A percentile compares a stretch with the other conserved stretches of the same genome.
Evolutionary conservation across 1,140 invertebrate genomes (phyloP).

Genomic region (Holotrichia oblita): DNA sequence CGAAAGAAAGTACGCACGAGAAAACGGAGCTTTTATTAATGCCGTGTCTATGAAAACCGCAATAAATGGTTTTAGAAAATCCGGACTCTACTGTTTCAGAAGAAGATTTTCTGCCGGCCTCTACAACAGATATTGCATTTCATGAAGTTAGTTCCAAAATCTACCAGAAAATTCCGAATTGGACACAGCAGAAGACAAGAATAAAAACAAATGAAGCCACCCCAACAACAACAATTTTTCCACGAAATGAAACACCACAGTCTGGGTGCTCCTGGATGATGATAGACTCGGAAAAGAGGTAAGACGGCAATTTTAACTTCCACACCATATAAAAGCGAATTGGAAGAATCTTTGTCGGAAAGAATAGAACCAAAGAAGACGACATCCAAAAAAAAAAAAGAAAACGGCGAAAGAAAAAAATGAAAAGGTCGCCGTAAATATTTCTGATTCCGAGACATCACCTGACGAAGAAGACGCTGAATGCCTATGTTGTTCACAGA

Average conservation of each 20-base stretch:
- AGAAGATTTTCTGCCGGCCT: too few relatives aligned
- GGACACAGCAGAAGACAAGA: neutral
- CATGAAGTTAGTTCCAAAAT: neutral
- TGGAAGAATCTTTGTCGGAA: conserved; percentile 45
- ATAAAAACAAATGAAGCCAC: neutral
- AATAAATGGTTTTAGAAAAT: too few relatives aligned
- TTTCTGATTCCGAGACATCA: too few relatives aligned
- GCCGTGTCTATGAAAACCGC: neutral
- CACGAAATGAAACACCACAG: neutral
- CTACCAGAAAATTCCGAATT: neutral
- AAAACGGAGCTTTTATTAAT: neutral
- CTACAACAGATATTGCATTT: neutral
- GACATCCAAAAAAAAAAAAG: neutral
- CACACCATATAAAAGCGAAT: conserved; percentile 52
- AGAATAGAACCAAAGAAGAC: neutral
- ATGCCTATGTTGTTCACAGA: too few relatives aligned
- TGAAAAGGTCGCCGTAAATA: neutral
- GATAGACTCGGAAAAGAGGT: conserved; percentile 43
- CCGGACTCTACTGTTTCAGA: too few relatives aligned
- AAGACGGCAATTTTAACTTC: conserved; percentile 56
- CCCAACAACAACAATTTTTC: neutral
- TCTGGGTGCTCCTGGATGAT: neutral
- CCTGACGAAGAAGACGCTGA: too few relatives aligned
- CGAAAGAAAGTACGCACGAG: too few relatives aligned
- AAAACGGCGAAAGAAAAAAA: neutral